phyloP scores from a whole-genome alignment of 2,113 vertebrate genomes.

The Hemiscyllium ocellatum region DNA sequence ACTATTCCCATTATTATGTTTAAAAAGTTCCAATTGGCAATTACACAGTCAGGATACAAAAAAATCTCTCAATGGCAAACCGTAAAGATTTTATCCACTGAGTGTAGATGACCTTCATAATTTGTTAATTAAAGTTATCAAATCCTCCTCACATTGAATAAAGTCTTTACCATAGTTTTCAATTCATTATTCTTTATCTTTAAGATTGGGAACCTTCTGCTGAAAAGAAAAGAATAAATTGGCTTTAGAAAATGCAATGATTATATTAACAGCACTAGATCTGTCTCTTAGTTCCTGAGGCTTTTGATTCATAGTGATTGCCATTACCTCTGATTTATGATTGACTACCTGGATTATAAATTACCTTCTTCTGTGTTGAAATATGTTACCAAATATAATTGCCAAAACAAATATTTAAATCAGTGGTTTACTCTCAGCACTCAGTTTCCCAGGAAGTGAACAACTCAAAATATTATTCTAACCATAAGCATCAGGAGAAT shows the following conservation, averaged over 20 bases:
- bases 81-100: not conserved
- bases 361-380: not conserved
- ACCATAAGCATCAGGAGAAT: not conserved
- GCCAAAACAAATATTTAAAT: not conserved
- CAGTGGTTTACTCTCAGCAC: not conserved
- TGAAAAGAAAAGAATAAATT: not conserved
- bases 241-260: not conserved
- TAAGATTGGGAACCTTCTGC: not conserved
- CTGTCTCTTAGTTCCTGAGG: not conserved
- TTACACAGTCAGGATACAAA: not conserved
- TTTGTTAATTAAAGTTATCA: not conserved
- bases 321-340: not conserved
- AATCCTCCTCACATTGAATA: not conserved
- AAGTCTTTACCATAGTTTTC: not conserved
- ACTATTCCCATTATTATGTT: not conserved
- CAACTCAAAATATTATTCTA: not conserved
- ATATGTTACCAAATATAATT: not conserved
- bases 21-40: not conserved
- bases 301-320: not conserved
- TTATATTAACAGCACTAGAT: not conserved
- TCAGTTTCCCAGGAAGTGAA: no score
- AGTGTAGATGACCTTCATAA: not conserved
- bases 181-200: not conserved
- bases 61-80: not conserved
- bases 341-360: not conserved